Evolutionary conservation across 2,888 invertebrate genomes (phyloP).

Genomic region (Digitonthophagus gazella): DNA sequence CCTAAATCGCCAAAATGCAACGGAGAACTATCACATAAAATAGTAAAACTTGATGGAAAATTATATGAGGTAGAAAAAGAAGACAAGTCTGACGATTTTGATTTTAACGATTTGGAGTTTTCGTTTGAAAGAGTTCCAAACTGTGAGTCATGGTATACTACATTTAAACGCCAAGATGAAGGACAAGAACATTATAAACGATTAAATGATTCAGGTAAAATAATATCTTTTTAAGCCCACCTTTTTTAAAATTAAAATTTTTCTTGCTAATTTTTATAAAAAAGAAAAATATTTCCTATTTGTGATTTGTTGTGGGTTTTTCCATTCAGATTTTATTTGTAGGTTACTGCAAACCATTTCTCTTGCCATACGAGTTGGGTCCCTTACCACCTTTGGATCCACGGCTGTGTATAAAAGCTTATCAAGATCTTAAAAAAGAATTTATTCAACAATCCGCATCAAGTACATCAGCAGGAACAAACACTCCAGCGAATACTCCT

Average conservation of each 20-base stretch:
- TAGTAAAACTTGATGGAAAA: slow-evolving; percentile 48
- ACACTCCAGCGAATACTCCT: slow-evolving; percentile 40
- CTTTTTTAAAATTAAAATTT: neutral
- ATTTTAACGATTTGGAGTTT: slow-evolving; percentile 64
- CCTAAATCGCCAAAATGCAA: slow-evolving; percentile 38
- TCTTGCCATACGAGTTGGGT: slow-evolving; percentile 75
- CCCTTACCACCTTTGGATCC: slow-evolving; percentile 61
- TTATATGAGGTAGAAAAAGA: slow-evolving; percentile 35
- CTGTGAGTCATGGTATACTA: slow-evolving; percentile 76
- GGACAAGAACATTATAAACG: slow-evolving; percentile 64
- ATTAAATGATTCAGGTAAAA: slow-evolving; percentile 55
- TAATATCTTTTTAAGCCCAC: neutral
- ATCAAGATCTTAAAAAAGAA: slow-evolving; percentile 51
- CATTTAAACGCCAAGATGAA: slow-evolving; percentile 73
- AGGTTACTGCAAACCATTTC: slow-evolving; percentile 62
- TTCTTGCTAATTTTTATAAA: no score
- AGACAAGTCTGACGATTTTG: slow-evolving; percentile 43
- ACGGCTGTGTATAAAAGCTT: slow-evolving; percentile 52
- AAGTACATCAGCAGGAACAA: slow-evolving; percentile 40
- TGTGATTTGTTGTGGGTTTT: no score
- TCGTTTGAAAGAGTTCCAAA: slow-evolving; percentile 74
- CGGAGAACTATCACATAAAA: slow-evolving; percentile 36
- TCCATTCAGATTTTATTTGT: slow-evolving; percentile 37
- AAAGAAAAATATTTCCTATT: slow-evolving; percentile 38
- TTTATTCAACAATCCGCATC: slow-evolving; percentile 45